Conservation (phyloP, 1,140 invertebrate species). For the Sinonovacula constricta region DNA sequence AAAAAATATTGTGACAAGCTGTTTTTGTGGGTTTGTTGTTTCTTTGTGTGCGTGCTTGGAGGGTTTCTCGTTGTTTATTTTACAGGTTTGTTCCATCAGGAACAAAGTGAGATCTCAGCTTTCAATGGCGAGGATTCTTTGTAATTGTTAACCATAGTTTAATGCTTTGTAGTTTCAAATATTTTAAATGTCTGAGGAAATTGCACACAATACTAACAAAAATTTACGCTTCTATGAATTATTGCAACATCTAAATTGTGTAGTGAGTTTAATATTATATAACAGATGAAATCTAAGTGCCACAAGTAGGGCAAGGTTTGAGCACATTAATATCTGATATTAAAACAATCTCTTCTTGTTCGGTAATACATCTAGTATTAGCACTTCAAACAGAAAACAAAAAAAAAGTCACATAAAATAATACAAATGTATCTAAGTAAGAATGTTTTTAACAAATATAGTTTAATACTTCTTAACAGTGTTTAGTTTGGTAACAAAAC, state of each 20-base stretch:
- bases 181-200: background rate
- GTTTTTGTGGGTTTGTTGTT: too few species aligned
- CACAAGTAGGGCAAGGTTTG: background rate
- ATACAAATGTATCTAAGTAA: background rate
- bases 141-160: background rate
- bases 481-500: background rate
- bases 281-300: background rate
- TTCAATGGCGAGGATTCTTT: too few species aligned
- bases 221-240: background rate
- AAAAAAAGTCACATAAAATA: background rate
- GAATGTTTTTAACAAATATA: background rate
- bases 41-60: too few species aligned
- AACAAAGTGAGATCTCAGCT: too few species aligned
- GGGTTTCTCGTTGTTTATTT: too few species aligned
- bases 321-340: constrained; percentile 26
- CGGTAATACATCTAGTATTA: background rate
- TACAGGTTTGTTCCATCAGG: too few species aligned
- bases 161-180: background rate
- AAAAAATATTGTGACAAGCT: too few species aligned
- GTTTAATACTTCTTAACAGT: background rate
- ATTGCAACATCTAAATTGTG: background rate
- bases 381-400: background rate
- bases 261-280: background rate
- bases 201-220: background rate
- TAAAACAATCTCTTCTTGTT: constrained; percentile 6